Evolutionary conservation across 64 coral and sea anemone species (phyloP).

Genomic region (Acropora yongei): DNA sequence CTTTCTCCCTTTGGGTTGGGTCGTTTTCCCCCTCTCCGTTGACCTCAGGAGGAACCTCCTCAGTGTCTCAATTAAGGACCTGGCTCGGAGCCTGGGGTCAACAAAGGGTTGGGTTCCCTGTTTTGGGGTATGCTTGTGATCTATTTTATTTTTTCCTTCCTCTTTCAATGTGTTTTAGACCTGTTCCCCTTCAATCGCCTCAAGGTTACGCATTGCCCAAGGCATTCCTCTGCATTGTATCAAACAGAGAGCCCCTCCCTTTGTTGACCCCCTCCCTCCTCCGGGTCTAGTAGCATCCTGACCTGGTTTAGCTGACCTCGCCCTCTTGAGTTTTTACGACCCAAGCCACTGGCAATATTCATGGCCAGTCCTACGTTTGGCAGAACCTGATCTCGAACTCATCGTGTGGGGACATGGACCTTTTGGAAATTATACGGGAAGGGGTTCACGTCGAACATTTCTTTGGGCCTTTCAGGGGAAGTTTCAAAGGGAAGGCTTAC

Average conservation of each 20-base stretch:
- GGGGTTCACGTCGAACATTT: no score
- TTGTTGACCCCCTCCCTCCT: neutral
- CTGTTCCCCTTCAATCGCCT: neutral
- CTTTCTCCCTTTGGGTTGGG: no score
- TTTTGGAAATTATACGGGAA: no score
- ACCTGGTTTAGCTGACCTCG: slow-evolving; percentile 4
- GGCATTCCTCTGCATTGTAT: slow-evolving; percentile 4
- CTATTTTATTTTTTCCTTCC: neutral
- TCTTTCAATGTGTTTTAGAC: neutral
- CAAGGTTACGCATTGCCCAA: slow-evolving; percentile 4
- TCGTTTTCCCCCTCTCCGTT: neutral
- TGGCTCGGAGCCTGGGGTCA: neutral
- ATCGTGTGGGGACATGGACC: no score
- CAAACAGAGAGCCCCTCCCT: neutral
- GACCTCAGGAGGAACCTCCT: slow-evolving; percentile 3
- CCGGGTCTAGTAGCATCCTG: neutral
- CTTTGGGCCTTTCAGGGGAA: no score
- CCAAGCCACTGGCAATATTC: slow-evolving; percentile 8
- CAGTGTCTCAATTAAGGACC: slow-evolving; percentile 1
- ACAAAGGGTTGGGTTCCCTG: slow-evolving; percentile 3
- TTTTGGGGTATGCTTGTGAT: neutral
- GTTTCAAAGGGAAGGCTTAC: no score
- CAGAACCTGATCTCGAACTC: neutral
- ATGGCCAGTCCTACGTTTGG: slow-evolving; percentile 7
- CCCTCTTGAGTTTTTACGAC: neutral